These are phyloP conservation scores for Enteromius radiatus DNA, from an alignment of 2,797 vertebrate species.

Conservation along the genomic window DNA sequence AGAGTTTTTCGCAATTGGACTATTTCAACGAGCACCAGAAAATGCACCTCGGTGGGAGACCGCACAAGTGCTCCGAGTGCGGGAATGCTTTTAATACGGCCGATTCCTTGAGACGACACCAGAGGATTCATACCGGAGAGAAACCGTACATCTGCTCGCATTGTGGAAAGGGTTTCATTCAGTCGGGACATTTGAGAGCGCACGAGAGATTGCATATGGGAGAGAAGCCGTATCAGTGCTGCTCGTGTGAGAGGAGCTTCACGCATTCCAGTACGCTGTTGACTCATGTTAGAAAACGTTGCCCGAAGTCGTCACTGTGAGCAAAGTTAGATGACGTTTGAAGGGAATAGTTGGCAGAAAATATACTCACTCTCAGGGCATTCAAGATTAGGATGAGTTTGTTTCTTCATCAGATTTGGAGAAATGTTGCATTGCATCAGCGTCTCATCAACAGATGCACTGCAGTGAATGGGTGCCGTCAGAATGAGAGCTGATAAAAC, in stretches of 20 bases:
- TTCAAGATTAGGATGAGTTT: background rate
- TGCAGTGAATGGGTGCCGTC: background rate
- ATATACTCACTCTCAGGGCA: background rate
- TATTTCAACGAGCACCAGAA: conserved; percentile 4
- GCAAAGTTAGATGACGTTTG: background rate
- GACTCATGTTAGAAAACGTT: background rate
- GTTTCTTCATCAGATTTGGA: background rate
- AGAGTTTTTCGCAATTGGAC: background rate
- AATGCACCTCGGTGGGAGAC: background rate
- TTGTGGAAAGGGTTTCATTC: background rate
- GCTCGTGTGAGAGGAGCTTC: background rate
- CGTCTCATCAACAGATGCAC: background rate
- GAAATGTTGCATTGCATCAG: background rate
- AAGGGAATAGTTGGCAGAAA: background rate
- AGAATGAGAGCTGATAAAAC: background rate
- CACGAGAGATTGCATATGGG: background rate
- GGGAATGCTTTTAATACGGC: background rate
- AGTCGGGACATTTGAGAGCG: background rate
- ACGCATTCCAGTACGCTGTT: background rate
- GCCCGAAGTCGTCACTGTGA: background rate
- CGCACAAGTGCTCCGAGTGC: background rate
- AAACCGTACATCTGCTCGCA: background rate
- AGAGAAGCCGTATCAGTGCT: conserved; percentile 4
- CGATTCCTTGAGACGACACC: conserved; percentile 10
- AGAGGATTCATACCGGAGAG: background rate